These are phyloP conservation scores for Ceratina calcarata DNA, from an alignment of 1,140 invertebrate genomes.

Conservation along the genomic window DNA sequence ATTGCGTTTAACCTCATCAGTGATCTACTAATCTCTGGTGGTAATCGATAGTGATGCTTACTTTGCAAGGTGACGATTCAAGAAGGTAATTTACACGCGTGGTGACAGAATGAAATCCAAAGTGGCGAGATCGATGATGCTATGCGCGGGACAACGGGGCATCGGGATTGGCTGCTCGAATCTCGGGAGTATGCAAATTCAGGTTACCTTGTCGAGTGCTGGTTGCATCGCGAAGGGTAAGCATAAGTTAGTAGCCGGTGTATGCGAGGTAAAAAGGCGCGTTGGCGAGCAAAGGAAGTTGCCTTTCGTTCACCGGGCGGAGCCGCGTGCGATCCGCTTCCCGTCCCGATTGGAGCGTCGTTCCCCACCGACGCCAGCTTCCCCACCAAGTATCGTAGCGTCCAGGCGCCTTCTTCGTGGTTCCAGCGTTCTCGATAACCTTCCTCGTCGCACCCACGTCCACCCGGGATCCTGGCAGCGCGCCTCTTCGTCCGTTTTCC, in stretches of 20 bases:
- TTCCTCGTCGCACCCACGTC: constrained; percentile 52
- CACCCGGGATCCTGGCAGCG: not conserved
- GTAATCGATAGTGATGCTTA: too few relatives aligned
- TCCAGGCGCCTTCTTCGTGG: constrained; percentile 62
- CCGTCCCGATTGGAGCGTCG: constrained; percentile 60
- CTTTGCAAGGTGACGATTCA: too few relatives aligned
- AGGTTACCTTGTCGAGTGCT: constrained; percentile 37
- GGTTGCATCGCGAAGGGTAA: constrained; percentile 24
- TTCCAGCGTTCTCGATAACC: constrained; percentile 54
- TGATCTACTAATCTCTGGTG: too few relatives aligned
- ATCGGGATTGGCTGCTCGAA: too few relatives aligned
- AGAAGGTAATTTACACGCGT: too few relatives aligned
- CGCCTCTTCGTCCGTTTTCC: constrained; percentile 4
- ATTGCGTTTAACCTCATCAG: too few relatives aligned
- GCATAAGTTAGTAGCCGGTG: constrained; percentile 31
- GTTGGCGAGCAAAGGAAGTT: constrained; percentile 46
- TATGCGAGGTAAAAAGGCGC: constrained; percentile 63
- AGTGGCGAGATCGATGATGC: too few relatives aligned
- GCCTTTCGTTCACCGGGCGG: constrained; percentile 62
- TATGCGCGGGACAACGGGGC: too few relatives aligned
- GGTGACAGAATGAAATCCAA: too few relatives aligned
- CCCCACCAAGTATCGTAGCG: constrained; percentile 63
- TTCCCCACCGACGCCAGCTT: constrained; percentile 58
- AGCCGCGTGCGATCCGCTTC: constrained; percentile 70
- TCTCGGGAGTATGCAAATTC: constrained; percentile 67